Percentiles rank a stretch among this genome's conserved stretches.
Conservation (phyloP, 2,113 vertebrate genomes). For the Ptilorrhoa leucosticta region DNA sequence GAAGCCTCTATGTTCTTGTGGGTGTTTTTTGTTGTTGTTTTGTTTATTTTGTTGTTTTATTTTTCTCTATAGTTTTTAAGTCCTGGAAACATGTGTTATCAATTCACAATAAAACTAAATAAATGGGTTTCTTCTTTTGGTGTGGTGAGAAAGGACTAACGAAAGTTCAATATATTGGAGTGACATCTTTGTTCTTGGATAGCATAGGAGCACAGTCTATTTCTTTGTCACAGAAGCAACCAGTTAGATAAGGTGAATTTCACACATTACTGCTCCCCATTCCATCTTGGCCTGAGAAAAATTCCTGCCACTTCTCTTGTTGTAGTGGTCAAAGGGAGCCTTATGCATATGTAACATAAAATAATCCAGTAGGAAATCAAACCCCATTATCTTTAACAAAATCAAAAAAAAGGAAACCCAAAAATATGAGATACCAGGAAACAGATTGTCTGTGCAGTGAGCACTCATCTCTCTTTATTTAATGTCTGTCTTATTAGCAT, state of each 20-base stretch:
- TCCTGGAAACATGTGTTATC: neutral
- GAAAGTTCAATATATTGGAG: neutral
- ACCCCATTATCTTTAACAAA: neutral
- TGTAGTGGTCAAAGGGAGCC: neutral
- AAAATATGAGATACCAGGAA: neutral
- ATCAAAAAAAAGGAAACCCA: neutral
- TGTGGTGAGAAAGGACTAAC: neutral
- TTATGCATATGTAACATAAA: neutral
- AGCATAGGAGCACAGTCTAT: accelerated
- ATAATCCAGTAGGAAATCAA: neutral
- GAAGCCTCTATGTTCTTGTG: neutral
- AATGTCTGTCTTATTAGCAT: neutral
- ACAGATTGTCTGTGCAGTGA: neutral
- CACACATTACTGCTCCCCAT: neutral
- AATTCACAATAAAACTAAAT: neutral
- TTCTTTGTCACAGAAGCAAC: neutral
- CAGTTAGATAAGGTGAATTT: neutral
- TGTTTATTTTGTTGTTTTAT: neutral
- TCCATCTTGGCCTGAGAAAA: neutral
- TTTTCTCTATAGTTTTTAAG: neutral
- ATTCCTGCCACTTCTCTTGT: neutral
- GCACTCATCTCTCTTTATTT: neutral
- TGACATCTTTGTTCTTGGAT: neutral
- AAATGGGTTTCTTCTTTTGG: neutral
- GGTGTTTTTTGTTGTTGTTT: neutral